Evolutionary conservation across 2,888 invertebrate species (phyloP), one percentile per base, ranked within the genome.

Genomic region (Meloe dianella): DNA sequence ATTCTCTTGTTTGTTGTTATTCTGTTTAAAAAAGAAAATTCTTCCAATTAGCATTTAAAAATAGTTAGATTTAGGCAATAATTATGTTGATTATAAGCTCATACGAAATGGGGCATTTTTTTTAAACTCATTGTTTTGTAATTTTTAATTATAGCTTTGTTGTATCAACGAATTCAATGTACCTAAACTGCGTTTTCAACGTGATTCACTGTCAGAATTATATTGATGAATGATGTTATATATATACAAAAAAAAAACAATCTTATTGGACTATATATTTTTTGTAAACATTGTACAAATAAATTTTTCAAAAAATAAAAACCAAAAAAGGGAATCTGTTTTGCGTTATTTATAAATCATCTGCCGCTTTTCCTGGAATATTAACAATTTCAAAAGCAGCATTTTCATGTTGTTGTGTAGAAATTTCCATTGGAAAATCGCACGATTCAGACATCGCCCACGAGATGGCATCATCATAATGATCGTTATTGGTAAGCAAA

Each of bases 201-300:
- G 61, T 57, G 65, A 68, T 68, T 68, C 68, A 20, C 63, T 68
- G 64, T 58, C 60, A 68, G 20, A 62, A 67, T 65, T 60, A 63
- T 57, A 63, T 54, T 24, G 56, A 68, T 27, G 10, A 54, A 14
- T 27, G 6, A 54, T 54, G 24, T 54, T 54, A 54, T 54, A 54
- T 54, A 27, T 54, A 27, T 54, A 47, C 2, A 2, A 5, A n/a
- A 4, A 27, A 54, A 54, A 54, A 66, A 64, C n/a, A n/a, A n/a
- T 63, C 62, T 57, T 66, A 47, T 51, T 65, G 54, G 27, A 54
- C n/a, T 54, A 24, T 51, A 66, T 75, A 74, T 75, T 75, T 77
- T 77, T 77, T 77, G 68, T 77, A 75, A 74, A 73, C 74, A 74
- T 75, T 76, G 71, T 75, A 73, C 72, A 73, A 72, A 71, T 71